Base-by-base conservation (phyloP, 2,113 vertebrate genomes). In the Hemiprocne comata region DNA sequence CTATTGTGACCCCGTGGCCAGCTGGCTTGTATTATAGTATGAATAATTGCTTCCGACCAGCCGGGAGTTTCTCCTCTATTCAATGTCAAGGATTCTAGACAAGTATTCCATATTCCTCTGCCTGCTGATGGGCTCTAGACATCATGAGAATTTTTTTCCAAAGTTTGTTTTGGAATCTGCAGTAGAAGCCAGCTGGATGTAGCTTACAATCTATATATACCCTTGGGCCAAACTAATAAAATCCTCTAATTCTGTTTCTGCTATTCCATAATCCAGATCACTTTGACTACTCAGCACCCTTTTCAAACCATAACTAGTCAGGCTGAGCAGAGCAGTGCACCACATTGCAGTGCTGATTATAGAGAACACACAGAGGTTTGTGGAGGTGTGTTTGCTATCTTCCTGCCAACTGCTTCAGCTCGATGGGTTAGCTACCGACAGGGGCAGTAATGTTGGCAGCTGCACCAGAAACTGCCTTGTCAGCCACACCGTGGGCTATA, bases 41-140 rank as follows among this genome's bases (percentile, higher is more conserved):
- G 60, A 89, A 38, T 93, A 92, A 77, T 84, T 81, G 38, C 73
- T 93, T 93, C 83, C 4, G 1, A 88, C 53, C 38, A 67, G 79
- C 72, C 81, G 64, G 69, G 78, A 28, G 93, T 93, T 95, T 69
- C 60, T 93, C n/a, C 28, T 83, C 33, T 77, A 6, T 66, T 90
- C 29, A 24, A 23, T 73, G 60, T 94, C 79, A 84, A 3, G 8
- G 48, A 74, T 89, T 90, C 83, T 93, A 86, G 86, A 76, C 90
- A 89, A 67, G 31, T 64, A 34, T 86, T 94, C 76, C 14, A 1
- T 88, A 46, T 74, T 88, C 36, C 78, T 93, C 34, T 90, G 75
- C 67, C 44, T 90, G 46, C 67, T 70, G 2, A 40, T 88, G 55
- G 33, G 25, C 72, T 92, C 34, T 73, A 65, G 57, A 33, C 6